phyloP scores from a whole-genome alignment of 1,140 invertebrate species.

The Ephestia elutella region DNA sequence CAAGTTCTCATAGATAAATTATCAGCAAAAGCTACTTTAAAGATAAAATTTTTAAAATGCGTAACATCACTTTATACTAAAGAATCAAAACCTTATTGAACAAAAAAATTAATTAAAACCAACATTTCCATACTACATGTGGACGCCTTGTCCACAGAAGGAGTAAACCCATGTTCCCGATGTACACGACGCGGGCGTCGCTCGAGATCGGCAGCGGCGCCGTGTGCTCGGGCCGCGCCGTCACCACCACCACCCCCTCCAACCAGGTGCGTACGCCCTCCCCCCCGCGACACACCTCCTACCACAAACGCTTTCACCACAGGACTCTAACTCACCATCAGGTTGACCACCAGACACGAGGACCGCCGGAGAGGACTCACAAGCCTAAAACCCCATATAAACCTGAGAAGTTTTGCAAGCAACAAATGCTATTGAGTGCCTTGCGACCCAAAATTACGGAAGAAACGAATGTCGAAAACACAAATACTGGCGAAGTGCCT shows the following conservation, averaged over 20 bases:
- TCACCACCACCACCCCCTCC: slow-evolving; percentile 68
- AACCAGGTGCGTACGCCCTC: slow-evolving; percentile 64
- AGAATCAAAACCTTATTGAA: too few species aligned
- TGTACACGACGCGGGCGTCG: slow-evolving; percentile 76
- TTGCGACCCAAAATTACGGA: slow-evolving; percentile 15
- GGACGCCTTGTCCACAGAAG: slow-evolving; percentile 41
- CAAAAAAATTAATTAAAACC: too few species aligned
- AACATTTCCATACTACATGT: not conserved
- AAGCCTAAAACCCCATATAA: not conserved
- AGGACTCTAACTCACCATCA: slow-evolving; percentile 11
- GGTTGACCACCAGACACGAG: not conserved
- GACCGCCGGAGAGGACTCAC: not conserved
- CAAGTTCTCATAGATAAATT: too few species aligned
- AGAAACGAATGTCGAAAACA: not conserved
- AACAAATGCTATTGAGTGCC: slow-evolving; percentile 28
- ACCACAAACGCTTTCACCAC: slow-evolving; percentile 18
- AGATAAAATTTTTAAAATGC: too few species aligned
- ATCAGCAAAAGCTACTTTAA: too few species aligned
- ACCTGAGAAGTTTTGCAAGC: not conserved
- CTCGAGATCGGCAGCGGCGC: slow-evolving; percentile 70
- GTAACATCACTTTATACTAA: too few species aligned
- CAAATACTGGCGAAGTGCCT: not conserved
- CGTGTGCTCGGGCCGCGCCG: slow-evolving; percentile 65
- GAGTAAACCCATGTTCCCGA: slow-evolving; percentile 62
- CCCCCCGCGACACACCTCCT: not conserved